Percentiles rank a stretch among this genome's conserved stretches.
These are phyloP conservation scores for Ischnura elegans DNA, from an alignment of 2,888 invertebrate species.

Conservation along the genomic window DNA sequence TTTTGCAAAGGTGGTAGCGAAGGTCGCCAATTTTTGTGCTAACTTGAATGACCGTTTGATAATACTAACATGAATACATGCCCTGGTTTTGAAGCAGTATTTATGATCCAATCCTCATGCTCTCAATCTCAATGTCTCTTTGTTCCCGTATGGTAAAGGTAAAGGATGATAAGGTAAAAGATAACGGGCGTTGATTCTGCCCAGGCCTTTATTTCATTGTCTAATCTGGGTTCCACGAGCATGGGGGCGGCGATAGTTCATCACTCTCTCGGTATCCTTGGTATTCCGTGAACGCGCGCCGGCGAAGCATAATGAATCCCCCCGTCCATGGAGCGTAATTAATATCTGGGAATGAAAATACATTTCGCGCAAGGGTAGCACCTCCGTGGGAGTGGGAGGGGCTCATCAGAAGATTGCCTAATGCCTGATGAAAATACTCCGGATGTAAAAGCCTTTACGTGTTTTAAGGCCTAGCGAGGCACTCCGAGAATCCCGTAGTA, in stretches of 20 bases:
- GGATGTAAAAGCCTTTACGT: conserved; percentile 22
- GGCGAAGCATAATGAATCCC: neutral
- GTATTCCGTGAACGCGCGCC: neutral
- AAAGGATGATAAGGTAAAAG: neutral
- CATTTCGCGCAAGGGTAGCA: neutral
- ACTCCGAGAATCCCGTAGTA: no score
- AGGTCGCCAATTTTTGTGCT: no score
- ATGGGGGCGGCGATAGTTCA: neutral
- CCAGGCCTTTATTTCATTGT: neutral
- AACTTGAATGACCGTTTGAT: no score
- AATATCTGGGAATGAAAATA: conserved; percentile 30
- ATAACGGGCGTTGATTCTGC: neutral
- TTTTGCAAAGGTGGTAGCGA: no score
- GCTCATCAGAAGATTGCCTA: neutral
- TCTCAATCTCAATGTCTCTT: neutral
- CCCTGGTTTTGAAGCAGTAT: no score
- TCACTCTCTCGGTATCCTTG: neutral
- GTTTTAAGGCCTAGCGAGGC: neutral
- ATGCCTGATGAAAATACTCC: conserved; percentile 20
- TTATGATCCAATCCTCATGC: no score
- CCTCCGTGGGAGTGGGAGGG: neutral
- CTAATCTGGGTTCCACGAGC: neutral
- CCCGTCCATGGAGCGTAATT: neutral
- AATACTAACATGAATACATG: no score
- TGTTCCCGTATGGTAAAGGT: neutral